Conservation (phyloP, 2,797 vertebrate species). For the Micromesistius poutassou region DNA sequence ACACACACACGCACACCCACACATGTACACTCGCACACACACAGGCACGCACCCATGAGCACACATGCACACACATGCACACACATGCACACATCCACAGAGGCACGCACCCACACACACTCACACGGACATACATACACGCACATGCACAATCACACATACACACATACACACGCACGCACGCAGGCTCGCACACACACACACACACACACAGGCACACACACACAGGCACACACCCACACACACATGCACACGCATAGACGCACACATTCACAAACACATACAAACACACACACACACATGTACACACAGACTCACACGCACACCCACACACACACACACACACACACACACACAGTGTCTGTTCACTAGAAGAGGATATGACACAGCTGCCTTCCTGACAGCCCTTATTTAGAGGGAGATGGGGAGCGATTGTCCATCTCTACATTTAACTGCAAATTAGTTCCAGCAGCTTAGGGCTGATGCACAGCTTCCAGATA, state of each 20-base stretch:
- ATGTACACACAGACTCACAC: neutral
- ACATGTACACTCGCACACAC: neutral
- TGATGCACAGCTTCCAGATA: neutral
- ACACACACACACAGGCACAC: neutral
- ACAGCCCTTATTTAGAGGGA: neutral
- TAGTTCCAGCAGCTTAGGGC: slow-evolving; percentile 1
- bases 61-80: too few species aligned
- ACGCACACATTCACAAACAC: neutral
- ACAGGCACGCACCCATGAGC: neutral
- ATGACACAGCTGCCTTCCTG: neutral
- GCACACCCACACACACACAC: neutral
- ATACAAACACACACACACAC: neutral
- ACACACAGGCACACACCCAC: neutral
- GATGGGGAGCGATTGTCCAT: neutral
- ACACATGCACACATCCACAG: neutral
- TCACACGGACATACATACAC: too few species aligned
- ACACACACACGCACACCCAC: neutral
- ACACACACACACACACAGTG: neutral
- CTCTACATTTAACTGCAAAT: slow-evolving; percentile 7
- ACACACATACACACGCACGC: neutral
- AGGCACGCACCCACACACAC: neutral
- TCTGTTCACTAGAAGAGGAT: neutral
- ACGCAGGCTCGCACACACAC: neutral
- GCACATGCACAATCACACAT: neutral
- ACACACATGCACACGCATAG: neutral